phyloP scores from a whole-genome alignment of 2,797 vertebrate genomes.

The Bradypodion ventrale region DNA sequence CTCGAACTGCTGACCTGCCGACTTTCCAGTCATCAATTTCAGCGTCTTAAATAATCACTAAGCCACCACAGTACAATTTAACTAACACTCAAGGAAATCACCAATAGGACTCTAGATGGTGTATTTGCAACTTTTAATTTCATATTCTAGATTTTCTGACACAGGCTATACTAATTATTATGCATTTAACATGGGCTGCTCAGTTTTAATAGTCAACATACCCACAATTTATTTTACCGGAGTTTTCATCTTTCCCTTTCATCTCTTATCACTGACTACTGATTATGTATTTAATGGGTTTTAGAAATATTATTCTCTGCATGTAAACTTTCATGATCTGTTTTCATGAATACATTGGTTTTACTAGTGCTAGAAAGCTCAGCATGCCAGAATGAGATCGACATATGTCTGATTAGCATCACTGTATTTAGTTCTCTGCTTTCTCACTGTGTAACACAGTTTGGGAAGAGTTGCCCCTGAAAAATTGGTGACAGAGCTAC shows the following conservation, averaged over 20 bases:
- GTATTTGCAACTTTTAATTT: constrained; percentile 28
- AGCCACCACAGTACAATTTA: too few species aligned
- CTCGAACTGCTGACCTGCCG: too few species aligned
- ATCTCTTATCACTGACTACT: constrained; percentile 28
- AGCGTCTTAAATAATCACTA: too few species aligned
- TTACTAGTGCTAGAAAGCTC: constrained; percentile 31
- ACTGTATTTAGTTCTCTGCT: constrained; percentile 43
- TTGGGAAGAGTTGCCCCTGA: constrained; percentile 36
- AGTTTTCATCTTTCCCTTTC: constrained; percentile 14
- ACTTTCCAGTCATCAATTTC: too few species aligned
- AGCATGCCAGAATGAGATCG: constrained; percentile 22
- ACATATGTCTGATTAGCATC: constrained; percentile 43
- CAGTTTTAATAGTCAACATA: not conserved
- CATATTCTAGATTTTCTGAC: not conserved
- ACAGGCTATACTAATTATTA: constrained; percentile 18
- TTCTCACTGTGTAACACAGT: constrained; percentile 38
- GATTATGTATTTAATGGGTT: constrained; percentile 51
- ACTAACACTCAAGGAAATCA: too few species aligned
- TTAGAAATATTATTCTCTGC: constrained; percentile 39
- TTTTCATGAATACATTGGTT: constrained; percentile 1
- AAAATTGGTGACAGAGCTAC: constrained; percentile 11
- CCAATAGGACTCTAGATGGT: not conserved
- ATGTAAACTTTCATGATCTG: constrained; percentile 38
- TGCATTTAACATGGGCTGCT: constrained; percentile 17
- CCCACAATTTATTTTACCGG: not conserved